Evolutionary conservation across 53 echinoderm and acorn worm genomes (phyloP).

Genomic region (Arbacia lixula): DNA sequence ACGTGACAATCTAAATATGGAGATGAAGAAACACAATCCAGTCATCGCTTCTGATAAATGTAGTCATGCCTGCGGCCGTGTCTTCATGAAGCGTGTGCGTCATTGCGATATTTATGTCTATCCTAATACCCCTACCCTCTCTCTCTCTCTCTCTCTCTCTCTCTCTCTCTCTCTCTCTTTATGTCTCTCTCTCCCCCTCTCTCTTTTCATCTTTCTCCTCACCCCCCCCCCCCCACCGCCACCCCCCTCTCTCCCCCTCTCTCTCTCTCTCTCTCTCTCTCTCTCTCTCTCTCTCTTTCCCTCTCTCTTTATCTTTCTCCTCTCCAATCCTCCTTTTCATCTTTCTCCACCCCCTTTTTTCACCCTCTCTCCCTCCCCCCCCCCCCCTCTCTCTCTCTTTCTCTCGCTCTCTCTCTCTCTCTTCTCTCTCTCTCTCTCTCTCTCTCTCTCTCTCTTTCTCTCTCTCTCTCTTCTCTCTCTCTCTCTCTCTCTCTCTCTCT

Average conservation of each 20-base stretch:
- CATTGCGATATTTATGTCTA: too few relatives aligned
- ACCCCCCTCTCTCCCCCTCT: neutral
- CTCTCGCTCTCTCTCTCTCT: too few relatives aligned
- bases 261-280: neutral
- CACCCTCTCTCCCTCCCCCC: neutral
- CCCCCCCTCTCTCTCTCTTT: neutral
- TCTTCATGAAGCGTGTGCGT: too few relatives aligned
- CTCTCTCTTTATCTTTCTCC: neutral
- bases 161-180: neutral
- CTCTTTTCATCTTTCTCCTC: neutral
- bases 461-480: too few relatives aligned
- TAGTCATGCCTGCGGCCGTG: too few relatives aligned
- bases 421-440: neutral
- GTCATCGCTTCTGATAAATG: too few relatives aligned
- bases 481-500: too few relatives aligned
- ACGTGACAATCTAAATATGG: too few relatives aligned
- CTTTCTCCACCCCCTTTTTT: neutral
- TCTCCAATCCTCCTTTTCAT: neutral
- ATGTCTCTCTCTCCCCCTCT: neutral
- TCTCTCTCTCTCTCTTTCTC: neutral
- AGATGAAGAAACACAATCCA: too few relatives aligned
- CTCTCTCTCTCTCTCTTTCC: neutral
- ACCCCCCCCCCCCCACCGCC: neutral
- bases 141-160: neutral
- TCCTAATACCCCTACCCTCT: conserved; percentile 2